Percentiles rank a stretch among this genome's conserved stretches.
Conservation (phyloP, 2,113 vertebrate genomes). For the Malurus alboscapulatus region DNA sequence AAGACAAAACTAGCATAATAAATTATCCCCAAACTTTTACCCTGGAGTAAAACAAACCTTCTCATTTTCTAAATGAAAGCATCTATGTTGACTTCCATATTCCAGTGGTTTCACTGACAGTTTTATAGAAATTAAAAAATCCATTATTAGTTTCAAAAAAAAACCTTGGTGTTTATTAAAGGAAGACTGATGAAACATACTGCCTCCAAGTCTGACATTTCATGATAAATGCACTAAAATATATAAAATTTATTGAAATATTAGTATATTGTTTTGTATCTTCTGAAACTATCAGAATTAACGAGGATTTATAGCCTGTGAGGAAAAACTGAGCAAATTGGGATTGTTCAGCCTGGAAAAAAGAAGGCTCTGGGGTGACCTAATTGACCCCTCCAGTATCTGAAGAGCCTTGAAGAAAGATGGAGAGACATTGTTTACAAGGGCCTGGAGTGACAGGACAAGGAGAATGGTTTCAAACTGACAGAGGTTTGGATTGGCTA, state of each 20-base stretch:
- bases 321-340: background rate
- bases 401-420: background rate
- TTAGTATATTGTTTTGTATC: background rate
- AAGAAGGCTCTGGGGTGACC: background rate
- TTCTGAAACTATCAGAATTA: background rate
- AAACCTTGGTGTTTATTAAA: background rate
- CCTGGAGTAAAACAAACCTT: background rate
- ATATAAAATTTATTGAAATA: background rate
- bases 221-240: background rate
- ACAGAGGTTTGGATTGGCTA: background rate
- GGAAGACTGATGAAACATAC: background rate
- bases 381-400: background rate
- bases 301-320: background rate
- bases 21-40: constrained; percentile 1
- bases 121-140: background rate
- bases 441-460: background rate
- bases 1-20: constrained; percentile 24
- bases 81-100: background rate
- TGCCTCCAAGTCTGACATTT: background rate
- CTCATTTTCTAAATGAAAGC: background rate
- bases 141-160: background rate
- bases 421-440: background rate
- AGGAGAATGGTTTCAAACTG: background rate
- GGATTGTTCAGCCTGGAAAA: background rate
- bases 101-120: background rate